These are phyloP conservation scores for Mola mola DNA, from an alignment of 2,113 vertebrate species.

Conservation along the genomic window DNA sequence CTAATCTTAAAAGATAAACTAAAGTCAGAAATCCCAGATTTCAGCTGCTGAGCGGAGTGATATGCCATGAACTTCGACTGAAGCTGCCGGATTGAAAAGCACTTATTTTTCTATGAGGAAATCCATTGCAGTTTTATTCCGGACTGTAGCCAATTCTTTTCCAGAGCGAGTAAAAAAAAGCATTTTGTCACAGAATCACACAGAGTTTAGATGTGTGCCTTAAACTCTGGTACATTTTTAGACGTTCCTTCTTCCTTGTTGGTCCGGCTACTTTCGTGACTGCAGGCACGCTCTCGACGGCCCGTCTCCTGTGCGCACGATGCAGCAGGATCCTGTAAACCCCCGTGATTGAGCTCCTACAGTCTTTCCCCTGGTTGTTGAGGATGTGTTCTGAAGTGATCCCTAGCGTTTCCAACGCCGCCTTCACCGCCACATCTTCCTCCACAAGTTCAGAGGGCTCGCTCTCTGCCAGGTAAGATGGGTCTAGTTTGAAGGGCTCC, in stretches of 20 bases:
- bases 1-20: constrained; percentile 48
- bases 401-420: constrained; percentile 85
- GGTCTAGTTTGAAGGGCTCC: constrained; percentile 90
- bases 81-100: constrained; percentile 43
- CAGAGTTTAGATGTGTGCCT: constrained; percentile 95
- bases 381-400: constrained; percentile 91
- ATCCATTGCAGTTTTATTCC: constrained; percentile 47
- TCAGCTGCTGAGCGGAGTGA: constrained; percentile 27
- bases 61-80: constrained; percentile 27
- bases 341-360: constrained; percentile 91
- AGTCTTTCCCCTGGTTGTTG: constrained; percentile 89
- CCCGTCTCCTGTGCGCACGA: constrained; percentile 86
- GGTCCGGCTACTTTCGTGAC: constrained; percentile 74
- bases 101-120: constrained; percentile 41
- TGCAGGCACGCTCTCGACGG: constrained; percentile 82
- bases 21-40: constrained; percentile 55
- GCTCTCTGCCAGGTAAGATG: constrained; percentile 86
- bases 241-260: constrained; percentile 78
- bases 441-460: constrained; percentile 80
- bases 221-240: constrained; percentile 82
- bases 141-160: constrained; percentile 17
- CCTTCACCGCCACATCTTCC: constrained; percentile 89
- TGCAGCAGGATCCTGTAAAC: constrained; percentile 94
- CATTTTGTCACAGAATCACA: constrained; percentile 86
- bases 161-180: constrained; percentile 5